Base-by-base conservation (phyloP, 2,113 vertebrate species). In the Hystrix cristata region DNA sequence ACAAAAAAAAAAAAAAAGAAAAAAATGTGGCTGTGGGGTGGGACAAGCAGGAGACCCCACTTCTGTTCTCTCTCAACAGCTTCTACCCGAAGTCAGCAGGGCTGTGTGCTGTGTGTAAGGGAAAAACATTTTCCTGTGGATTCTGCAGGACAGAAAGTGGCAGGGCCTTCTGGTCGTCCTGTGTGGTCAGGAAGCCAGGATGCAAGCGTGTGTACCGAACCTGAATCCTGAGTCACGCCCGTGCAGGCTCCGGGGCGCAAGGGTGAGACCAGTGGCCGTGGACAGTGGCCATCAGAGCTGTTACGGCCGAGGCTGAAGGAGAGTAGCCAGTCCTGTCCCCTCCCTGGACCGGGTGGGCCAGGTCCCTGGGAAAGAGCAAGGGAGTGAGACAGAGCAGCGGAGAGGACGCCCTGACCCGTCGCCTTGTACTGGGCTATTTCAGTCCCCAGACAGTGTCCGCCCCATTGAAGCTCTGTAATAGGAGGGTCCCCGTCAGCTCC, bases 71-170 rank as follows among this genome's bases (percentile, higher is more conserved):
- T 18, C 43, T 94, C n/a, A 34, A 15, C 43, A 87, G 27, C 14
- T 80, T 94, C 43, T 31, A 48, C 31, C 67, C 34, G 81, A 85
- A 64, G 31, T 6, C 62, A 79, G 31, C 59, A 11, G 60, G 2
- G 3, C 23, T 23, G 43, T 57, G 62, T 14, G 53, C n/a, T n/a
- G 64, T 8, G 19, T 10, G 34, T 12, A 71, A 27, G 59, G n/a
- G n/a, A 95, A 95, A 92, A 43, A 25, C 6, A 9, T 71, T 74
- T 89, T 94, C 34, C 23, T 29, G n/a, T 51, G 90, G 87, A 43
- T 15, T 8, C 72, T 79, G 34, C 64, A 27, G 67, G 57, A 46
- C 0, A 48, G 59, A 38, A 86, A 92, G 80, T 25, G 15, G 18
- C 31, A 95, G 65, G 59, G 57, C 25, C 69, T 51, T 60, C 29